Percentiles rank a stretch among this genome's conserved stretches.
phyloP scores from a whole-genome alignment of 1,140 invertebrate genomes.

The Apis cerana region DNA sequence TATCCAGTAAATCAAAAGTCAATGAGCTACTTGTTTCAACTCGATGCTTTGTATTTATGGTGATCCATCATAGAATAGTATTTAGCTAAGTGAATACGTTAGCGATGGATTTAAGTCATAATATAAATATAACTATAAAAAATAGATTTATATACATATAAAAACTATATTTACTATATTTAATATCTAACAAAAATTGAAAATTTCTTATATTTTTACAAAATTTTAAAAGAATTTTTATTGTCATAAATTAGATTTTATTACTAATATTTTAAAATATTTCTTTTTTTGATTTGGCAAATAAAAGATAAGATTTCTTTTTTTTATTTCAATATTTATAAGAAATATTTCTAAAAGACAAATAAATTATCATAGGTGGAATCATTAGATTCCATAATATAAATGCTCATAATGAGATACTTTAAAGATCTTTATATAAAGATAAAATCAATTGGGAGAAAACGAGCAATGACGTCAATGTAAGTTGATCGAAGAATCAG shows the following conservation, averaged over 20 bases:
- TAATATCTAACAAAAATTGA: not conserved
- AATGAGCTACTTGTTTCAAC: conserved; percentile 42
- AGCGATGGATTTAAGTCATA: not conserved
- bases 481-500: conserved; percentile 2
- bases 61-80: conserved; percentile 9
- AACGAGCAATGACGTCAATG: conserved; percentile 45
- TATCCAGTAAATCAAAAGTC: conserved; percentile 68
- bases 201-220: too few species aligned
- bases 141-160: not conserved
- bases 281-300: too few species aligned
- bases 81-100: not conserved
- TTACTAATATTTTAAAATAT: too few species aligned
- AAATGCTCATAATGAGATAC: not conserved
- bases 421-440: conserved; percentile 50
- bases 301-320: too few species aligned
- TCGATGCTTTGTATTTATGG: conserved; percentile 36
- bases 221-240: too few species aligned
- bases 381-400: not conserved
- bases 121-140: not conserved
- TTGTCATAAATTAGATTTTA: too few species aligned
- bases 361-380: not conserved
- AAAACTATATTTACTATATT: not conserved
- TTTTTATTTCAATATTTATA: not conserved
- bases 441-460: conserved; percentile 53
- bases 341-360: not conserved